Evolutionary conservation across 2,113 vertebrate species (phyloP).

Genomic region (Heterochromis multidens): DNA sequence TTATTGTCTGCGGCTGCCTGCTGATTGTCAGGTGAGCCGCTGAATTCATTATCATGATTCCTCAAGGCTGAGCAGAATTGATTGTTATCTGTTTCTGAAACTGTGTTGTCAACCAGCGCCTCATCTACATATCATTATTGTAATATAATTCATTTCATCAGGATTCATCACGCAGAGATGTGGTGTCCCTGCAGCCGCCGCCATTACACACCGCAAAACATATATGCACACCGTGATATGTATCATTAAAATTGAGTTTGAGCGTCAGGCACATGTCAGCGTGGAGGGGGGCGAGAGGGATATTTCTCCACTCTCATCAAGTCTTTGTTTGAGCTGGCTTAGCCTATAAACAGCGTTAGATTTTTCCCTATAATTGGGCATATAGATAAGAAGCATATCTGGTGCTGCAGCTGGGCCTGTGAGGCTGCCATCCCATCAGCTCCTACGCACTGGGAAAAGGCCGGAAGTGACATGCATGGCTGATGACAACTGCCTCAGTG

Average conservation of each 20-base stretch:
- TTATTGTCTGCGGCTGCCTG: constrained; percentile 35
- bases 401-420: constrained; percentile 50
- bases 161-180: background rate
- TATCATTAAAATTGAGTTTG: constrained; percentile 26
- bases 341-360: constrained; percentile 54
- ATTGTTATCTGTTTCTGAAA: constrained; percentile 59
- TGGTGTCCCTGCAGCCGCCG: background rate
- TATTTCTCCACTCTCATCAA: constrained; percentile 48
- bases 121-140: constrained; percentile 65
- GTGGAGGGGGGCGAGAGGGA: constrained; percentile 18
- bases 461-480: constrained; percentile 56
- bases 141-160: constrained; percentile 51
- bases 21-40: constrained; percentile 61
- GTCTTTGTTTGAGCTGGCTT: constrained; percentile 28
- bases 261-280: constrained; percentile 25
- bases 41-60: constrained; percentile 65
- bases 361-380: constrained; percentile 60
- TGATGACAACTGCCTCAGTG: constrained; percentile 33
- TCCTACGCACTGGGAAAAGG: constrained; percentile 28
- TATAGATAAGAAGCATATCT: constrained; percentile 70
- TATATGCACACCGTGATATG: background rate
- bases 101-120: constrained; percentile 28
- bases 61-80: constrained; percentile 58
- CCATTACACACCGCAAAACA: constrained; percentile 2
- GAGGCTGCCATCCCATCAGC: constrained; percentile 57